Conservation (phyloP, 2,888 invertebrate genomes). For the Plebejus melissa region DNA sequence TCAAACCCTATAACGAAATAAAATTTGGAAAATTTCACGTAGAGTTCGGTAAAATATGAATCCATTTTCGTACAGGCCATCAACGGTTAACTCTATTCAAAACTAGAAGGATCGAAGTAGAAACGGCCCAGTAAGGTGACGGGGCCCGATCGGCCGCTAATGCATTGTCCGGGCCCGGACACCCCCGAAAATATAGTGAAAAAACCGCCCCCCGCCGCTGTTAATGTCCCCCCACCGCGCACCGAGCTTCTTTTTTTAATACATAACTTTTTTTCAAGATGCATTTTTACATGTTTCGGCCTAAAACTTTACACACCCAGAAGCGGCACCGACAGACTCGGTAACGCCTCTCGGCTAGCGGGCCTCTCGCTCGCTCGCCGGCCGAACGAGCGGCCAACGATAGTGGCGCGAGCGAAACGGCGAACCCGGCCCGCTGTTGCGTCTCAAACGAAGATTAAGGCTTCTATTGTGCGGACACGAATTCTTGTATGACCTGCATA, state of each 20-base stretch:
- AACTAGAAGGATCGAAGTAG: conserved; percentile 53
- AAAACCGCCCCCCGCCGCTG: conserved; percentile 71
- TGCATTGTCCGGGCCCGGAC: conserved; percentile 74
- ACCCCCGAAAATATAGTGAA: conserved; percentile 78
- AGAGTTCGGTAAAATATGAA: conserved; percentile 21
- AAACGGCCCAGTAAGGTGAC: conserved; percentile 69
- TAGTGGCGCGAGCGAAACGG: conserved; percentile 72
- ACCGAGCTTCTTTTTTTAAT: conserved; percentile 79
- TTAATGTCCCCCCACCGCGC: conserved; percentile 75
- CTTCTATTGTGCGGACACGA: conserved; percentile 65
- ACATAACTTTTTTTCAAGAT: conserved; percentile 80
- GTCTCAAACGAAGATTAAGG: conserved; percentile 75
- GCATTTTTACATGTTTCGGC: conserved; percentile 80
- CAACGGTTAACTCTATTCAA: conserved; percentile 41
- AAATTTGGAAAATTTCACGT: conserved; percentile 2
- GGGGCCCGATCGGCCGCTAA: conserved; percentile 63
- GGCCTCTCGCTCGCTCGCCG: conserved; percentile 64
- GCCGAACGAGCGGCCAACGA: conserved; percentile 55
- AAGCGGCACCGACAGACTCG: conserved; percentile 59
- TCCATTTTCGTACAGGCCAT: conserved; percentile 30
- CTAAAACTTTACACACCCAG: conserved; percentile 79
- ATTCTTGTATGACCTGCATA: conserved; percentile 60
- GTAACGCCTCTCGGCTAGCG: conserved; percentile 67
- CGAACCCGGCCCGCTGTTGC: conserved; percentile 60
- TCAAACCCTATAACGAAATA: not conserved